These are phyloP conservation scores for Branchipolynoe longqiensis DNA, from an alignment of 2,888 invertebrate species.

Conservation along the genomic window DNA sequence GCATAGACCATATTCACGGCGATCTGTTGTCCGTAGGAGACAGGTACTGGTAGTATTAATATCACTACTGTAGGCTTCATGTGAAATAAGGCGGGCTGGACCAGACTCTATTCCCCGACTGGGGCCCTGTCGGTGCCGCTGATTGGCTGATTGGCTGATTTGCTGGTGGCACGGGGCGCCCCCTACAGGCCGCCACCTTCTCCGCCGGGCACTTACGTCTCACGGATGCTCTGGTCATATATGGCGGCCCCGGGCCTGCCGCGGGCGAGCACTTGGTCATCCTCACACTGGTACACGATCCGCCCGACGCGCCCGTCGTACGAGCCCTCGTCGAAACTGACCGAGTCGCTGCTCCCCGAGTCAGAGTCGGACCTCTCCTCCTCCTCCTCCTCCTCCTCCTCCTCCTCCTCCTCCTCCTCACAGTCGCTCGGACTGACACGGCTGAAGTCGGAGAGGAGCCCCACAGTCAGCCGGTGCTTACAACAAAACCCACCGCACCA, in stretches of 20 bases:
- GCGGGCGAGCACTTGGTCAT: slow-evolving; percentile 77
- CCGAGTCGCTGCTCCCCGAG: slow-evolving; percentile 56
- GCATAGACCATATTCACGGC: no score
- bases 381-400: slow-evolving; percentile 61
- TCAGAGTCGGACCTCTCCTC: slow-evolving; percentile 55
- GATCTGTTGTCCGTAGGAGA: no score
- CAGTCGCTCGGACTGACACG: slow-evolving; percentile 49
- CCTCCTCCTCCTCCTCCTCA: background rate
- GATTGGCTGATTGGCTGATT: no score
- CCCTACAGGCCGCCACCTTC: no score
- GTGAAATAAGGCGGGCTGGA: no score
- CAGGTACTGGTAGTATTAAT: no score
- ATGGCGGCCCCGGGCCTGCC: slow-evolving; percentile 64
- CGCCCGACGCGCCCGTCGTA: slow-evolving; percentile 82
- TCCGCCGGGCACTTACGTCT: slow-evolving; percentile 78
- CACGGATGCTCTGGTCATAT: slow-evolving; percentile 79
- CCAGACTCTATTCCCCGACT: no score
- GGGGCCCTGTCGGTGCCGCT: no score
- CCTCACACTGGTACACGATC: slow-evolving; percentile 80
- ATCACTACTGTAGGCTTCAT: no score
- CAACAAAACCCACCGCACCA: slow-evolving; percentile 27
- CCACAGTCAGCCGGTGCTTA: slow-evolving; percentile 34
- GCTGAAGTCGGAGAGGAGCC: slow-evolving; percentile 47
- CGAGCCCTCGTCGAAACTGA: slow-evolving; percentile 82
- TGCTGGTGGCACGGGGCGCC: no score